Percentiles rank a stretch among this genome's conserved stretches.
phyloP scores from a whole-genome alignment of 2,888 invertebrate genomes.

The Nephrocerus scutellatus region DNA sequence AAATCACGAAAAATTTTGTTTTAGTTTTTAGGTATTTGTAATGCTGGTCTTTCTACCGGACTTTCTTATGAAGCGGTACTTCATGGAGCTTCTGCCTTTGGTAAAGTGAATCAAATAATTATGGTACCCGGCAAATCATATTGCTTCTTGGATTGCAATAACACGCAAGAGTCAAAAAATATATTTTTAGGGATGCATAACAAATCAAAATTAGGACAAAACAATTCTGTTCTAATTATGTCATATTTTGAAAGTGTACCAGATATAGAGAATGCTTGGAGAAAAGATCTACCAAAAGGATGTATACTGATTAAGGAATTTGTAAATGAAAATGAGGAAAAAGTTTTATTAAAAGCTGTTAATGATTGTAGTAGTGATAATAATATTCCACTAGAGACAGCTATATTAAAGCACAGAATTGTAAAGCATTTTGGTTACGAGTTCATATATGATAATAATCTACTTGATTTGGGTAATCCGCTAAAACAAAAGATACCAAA shows the following conservation, averaged over 20 bases:
- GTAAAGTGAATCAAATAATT: conserved; percentile 55
- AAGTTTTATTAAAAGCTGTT: conserved; percentile 53
- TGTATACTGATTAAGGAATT: conserved; percentile 65
- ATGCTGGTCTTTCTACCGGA: conserved; percentile 79
- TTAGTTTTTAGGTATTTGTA: conserved; percentile 61
- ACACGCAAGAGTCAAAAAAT: conserved; percentile 49
- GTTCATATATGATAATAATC: conserved; percentile 81
- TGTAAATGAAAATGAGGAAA: conserved; percentile 64
- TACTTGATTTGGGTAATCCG: conserved; percentile 67
- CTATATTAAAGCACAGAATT: conserved; percentile 68
- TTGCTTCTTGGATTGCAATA: conserved; percentile 62
- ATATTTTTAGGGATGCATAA: conserved; percentile 60
- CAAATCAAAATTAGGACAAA: conserved; percentile 51
- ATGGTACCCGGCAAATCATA: conserved; percentile 76
- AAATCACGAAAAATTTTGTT: no score
- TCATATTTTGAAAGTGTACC: conserved; percentile 37
- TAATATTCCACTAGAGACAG: conserved; percentile 15
- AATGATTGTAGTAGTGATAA: conserved; percentile 43
- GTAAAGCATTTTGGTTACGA: conserved; percentile 90
- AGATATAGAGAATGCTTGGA: conserved; percentile 32
- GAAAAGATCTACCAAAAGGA: conserved; percentile 56
- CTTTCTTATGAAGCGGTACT: conserved; percentile 60
- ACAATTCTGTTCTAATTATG: conserved; percentile 59
- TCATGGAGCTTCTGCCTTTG: conserved; percentile 50
- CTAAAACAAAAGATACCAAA: conserved; percentile 62